These are phyloP conservation scores for Pelvicachromis taeniatus DNA, from an alignment of 2,113 vertebrate species.

Conservation along the genomic window DNA sequence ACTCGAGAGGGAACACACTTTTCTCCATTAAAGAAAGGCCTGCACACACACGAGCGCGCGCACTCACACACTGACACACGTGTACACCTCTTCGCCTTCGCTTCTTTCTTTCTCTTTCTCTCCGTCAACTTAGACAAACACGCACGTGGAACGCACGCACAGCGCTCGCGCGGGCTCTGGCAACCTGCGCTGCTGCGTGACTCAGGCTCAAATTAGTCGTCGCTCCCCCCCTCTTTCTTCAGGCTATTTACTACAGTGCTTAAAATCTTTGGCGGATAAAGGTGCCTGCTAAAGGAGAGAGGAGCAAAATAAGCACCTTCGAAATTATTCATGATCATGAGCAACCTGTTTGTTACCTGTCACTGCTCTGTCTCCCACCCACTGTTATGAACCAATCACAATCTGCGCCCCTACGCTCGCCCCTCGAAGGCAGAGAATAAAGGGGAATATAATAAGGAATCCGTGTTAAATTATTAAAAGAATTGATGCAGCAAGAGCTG, in stretches of 20 bases:
- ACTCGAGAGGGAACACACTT: slow-evolving; percentile 70
- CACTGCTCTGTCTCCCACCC: slow-evolving; percentile 35
- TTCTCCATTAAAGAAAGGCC: slow-evolving; percentile 58
- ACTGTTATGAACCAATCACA: slow-evolving; percentile 60
- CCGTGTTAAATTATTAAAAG: slow-evolving; percentile 72
- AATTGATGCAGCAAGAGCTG: slow-evolving; percentile 48
- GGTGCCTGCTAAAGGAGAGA: not conserved
- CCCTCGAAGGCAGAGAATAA: slow-evolving; percentile 43
- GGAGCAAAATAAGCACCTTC: not conserved
- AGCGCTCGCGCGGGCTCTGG: not conserved
- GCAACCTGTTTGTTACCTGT: slow-evolving; percentile 44
- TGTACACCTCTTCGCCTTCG: not conserved
- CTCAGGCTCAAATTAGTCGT: not conserved
- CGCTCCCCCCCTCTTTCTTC: not conserved
- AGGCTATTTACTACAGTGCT: not conserved
- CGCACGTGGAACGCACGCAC: not conserved
- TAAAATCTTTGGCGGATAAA: not conserved
- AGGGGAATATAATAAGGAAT: slow-evolving; percentile 64
- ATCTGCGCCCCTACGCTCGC: slow-evolving; percentile 18
- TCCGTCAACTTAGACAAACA: slow-evolving; percentile 5
- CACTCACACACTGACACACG: slow-evolving; percentile 13
- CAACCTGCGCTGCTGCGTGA: not conserved
- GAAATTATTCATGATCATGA: slow-evolving; percentile 68
- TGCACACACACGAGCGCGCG: not conserved
- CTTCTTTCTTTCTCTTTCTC: not conserved